These are phyloP conservation scores for Romanogobio albipinnatus DNA, from an alignment of 2,113 vertebrate genomes.

Conservation along the genomic window DNA sequence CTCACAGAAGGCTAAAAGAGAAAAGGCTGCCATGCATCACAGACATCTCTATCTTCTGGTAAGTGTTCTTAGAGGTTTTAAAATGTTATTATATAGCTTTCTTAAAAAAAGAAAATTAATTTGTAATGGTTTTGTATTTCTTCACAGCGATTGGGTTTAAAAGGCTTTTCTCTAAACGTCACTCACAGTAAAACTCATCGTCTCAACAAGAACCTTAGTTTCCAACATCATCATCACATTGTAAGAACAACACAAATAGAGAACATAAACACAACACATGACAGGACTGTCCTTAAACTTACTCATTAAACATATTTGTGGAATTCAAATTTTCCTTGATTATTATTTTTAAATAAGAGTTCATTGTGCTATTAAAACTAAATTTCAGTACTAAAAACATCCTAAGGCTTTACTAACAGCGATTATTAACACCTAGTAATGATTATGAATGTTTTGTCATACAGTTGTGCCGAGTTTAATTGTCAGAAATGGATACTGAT, in stretches of 20 bases:
- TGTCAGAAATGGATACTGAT: constrained; percentile 26
- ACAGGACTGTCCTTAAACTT: not conserved
- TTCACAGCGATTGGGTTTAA: constrained; percentile 75
- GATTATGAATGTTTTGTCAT: not conserved
- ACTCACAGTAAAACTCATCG: constrained; percentile 61
- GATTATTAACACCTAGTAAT: not conserved
- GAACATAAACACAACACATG: too few relatives aligned
- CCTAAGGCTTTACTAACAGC: not conserved
- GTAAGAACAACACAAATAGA: constrained; percentile 58
- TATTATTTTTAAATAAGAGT: not conserved
- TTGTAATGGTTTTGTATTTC: constrained; percentile 24
- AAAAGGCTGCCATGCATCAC: constrained; percentile 72
- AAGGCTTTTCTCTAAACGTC: constrained; percentile 74
- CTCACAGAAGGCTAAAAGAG: constrained; percentile 64
- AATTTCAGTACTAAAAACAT: not conserved
- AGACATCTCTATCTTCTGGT: constrained; percentile 77
- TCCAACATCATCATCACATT: constrained; percentile 71
- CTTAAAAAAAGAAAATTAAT: too few relatives aligned
- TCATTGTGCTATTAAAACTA: not conserved
- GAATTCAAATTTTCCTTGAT: not conserved
- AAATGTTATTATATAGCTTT: not conserved
- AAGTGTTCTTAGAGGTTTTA: constrained; percentile 58
- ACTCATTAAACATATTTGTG: not conserved
- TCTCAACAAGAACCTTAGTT: constrained; percentile 78
- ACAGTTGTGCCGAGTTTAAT: not conserved